Percentiles rank a stretch among this genome's conserved stretches.
Evolutionary conservation across 2,888 invertebrate species (phyloP).

Genomic region (Eupithecia centaureata): DNA sequence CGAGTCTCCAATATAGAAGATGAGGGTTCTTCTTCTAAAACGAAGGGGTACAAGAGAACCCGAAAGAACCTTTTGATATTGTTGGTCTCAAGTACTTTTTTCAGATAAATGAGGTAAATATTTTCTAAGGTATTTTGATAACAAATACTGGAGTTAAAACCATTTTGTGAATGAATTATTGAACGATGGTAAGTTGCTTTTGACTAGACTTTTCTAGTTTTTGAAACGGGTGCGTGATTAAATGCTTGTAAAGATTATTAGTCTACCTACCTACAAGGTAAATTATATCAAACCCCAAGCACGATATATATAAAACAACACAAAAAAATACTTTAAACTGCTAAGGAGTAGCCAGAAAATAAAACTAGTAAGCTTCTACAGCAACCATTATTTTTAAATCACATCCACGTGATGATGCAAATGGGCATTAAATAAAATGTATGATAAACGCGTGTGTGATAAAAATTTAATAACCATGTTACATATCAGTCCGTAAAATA

Average conservation of each 20-base stretch:
- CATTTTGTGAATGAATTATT: too few relatives aligned
- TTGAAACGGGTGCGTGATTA: too few relatives aligned
- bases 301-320: too few relatives aligned
- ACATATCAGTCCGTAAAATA: neutral
- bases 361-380: too few relatives aligned
- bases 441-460: neutral
- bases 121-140: neutral
- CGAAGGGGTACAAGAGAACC: conserved; percentile 1
- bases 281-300: too few relatives aligned
- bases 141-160: neutral
- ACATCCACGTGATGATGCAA: neutral
- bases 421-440: neutral
- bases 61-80: too few relatives aligned
- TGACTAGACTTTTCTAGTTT: neutral
- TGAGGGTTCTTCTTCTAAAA: conserved; percentile 23
- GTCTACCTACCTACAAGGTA: neutral
- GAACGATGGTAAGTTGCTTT: too few relatives aligned
- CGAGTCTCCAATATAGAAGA: conserved; percentile 20
- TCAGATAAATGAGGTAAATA: neutral
- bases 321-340: too few relatives aligned
- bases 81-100: neutral
- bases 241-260: too few relatives aligned
- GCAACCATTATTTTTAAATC: too few relatives aligned
- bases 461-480: neutral
- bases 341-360: too few relatives aligned